These are phyloP conservation scores for Entomobrya multifasciata DNA, from an alignment of 2,888 invertebrate genomes.

Conservation along the genomic window DNA sequence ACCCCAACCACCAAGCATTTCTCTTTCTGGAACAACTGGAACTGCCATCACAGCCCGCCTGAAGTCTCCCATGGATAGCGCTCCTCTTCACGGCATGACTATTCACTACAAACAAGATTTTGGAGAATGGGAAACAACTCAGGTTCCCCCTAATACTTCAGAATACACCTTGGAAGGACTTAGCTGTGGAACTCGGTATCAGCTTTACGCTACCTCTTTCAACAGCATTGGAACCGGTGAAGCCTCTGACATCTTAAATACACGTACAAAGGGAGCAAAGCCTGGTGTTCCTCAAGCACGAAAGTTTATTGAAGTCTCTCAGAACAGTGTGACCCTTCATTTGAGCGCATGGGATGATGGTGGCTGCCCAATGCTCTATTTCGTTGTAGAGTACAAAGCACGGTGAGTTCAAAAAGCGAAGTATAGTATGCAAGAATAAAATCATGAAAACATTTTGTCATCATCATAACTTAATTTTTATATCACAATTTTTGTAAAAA, in stretches of 20 bases:
- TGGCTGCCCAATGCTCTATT: constrained; percentile 96
- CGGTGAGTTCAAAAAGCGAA: constrained; percentile 86
- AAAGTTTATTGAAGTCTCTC: constrained; percentile 94
- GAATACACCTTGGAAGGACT: constrained; percentile 92
- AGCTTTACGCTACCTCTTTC: constrained; percentile 95
- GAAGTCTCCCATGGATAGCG: constrained; percentile 87
- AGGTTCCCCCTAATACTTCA: constrained; percentile 84
- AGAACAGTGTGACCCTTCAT: constrained; percentile 95
- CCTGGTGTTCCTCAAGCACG: constrained; percentile 95
- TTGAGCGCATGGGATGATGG: constrained; percentile 95
- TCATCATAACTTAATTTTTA: too few species aligned
- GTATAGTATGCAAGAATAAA: too few species aligned
- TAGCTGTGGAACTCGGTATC: constrained; percentile 95
- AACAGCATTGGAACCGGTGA: constrained; percentile 96
- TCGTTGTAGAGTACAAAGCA: constrained; percentile 96
- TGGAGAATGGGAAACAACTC: constrained; percentile 95
- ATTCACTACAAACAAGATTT: constrained; percentile 97
- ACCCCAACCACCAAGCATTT: constrained; percentile 89
- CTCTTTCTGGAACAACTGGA: constrained; percentile 88
- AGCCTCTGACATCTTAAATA: constrained; percentile 92
- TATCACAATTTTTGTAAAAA: too few species aligned
- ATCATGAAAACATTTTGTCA: too few species aligned
- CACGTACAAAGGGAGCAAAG: constrained; percentile 95
- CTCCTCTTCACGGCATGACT: constrained; percentile 95
- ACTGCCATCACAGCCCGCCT: constrained; percentile 88